Percentiles rank a stretch among this genome's conserved stretches.
These are phyloP conservation scores for Orgyia antiqua DNA, from an alignment of 2,888 invertebrate species.

Conservation along the genomic window DNA sequence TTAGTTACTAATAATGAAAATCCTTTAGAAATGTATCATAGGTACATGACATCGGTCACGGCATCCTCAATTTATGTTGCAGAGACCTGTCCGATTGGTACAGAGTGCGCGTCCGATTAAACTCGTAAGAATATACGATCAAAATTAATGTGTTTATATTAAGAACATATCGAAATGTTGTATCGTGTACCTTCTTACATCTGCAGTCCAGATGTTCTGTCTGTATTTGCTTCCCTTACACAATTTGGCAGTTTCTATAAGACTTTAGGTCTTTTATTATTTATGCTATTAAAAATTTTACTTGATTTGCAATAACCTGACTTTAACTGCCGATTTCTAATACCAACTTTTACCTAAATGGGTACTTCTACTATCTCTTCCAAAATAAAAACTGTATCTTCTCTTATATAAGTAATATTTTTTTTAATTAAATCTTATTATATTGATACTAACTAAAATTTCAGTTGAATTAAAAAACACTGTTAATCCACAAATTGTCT, in stretches of 20 bases:
- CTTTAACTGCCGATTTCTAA: conserved; percentile 62
- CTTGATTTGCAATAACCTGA: conserved; percentile 20
- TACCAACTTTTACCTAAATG: conserved; percentile 35
- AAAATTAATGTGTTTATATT: conserved; percentile 72
- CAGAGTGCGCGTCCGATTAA: conserved; percentile 91
- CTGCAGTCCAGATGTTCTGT: conserved; percentile 74
- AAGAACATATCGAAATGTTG: conserved; percentile 68
- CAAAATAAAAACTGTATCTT: conserved; percentile 13
- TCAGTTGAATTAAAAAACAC: neutral
- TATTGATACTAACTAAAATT: conserved; percentile 1
- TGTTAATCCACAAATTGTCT: no score
- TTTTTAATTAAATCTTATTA: conserved; percentile 2
- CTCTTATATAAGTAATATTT: conserved; percentile 1
- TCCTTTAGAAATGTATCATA: no score
- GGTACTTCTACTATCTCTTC: conserved; percentile 54
- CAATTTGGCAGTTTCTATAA: conserved; percentile 66
- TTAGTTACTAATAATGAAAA: conserved; percentile 10
- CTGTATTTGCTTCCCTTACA: conserved; percentile 60
- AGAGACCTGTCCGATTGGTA: conserved; percentile 87
- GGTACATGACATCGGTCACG: conserved; percentile 61
- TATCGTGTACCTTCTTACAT: conserved; percentile 72
- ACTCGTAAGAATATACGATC: conserved; percentile 85
- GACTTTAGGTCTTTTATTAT: conserved; percentile 21
- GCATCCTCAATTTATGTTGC: conserved; percentile 74
- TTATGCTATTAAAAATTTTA: conserved; percentile 16